Evolutionary conservation across 2,888 invertebrate species (phyloP), one percentile per base, ranked within the genome.

Genomic region (Tetranychus truncatus): DNA sequence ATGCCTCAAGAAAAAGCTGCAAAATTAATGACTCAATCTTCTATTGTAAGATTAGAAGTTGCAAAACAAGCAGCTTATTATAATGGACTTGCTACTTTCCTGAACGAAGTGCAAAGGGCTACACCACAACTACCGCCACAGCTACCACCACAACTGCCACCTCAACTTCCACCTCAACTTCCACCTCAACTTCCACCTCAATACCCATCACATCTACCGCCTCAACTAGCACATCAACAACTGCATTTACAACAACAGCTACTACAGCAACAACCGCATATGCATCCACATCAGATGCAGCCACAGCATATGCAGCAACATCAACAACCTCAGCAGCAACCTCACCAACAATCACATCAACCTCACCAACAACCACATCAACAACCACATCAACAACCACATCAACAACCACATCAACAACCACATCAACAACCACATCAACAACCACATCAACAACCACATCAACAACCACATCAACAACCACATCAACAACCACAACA

Each of bases 41-140:
- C 96, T 9, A 91, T 91, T 6, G 97, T 99, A 45, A 91, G 91
- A 8, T 84, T 99, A 78, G 95, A 95, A 83, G 96, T 99, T 77
- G 95, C 95, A 44, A 97, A 97, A 84, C 95, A 96, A 83, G 97
- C 95, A 74, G 99, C 97, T 74, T 90, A 95, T 81, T 91, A 92
- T 82, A 96, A 99, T 84, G 97, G 97, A 45, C 85, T 99, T 75
- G 95, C 95, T 20, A 92, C 93, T 20, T 85, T 95, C 77, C 85
- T 96, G 74, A 24, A 18, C 6, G 24, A 69, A 7, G 1, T 21
- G 0, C 69, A 18, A 34, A 34, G 3, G 34, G 34, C 34, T 34
- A 34, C 34, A 7, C 4, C 69, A 1, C n/a, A 21, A 4, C 11
- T 24, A 11, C 66, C 74, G 1, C 76, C 71, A 45, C 74, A 66